These are phyloP conservation scores for Rhopalosiphum nymphaeae DNA, from an alignment of 2,888 invertebrate genomes.

Conservation along the genomic window DNA sequence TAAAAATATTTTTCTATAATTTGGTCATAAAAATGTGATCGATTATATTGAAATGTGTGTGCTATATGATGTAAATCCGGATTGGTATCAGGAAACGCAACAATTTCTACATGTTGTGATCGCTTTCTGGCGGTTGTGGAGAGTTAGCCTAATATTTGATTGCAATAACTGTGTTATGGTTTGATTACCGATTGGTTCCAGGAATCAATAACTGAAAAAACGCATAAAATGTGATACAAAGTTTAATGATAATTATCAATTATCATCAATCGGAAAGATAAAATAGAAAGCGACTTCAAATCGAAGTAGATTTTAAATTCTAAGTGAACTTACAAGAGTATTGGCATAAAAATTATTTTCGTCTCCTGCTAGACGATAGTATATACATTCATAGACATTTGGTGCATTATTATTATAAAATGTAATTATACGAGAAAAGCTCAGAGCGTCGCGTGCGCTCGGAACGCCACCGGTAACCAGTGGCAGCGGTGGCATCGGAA, in stretches of 20 bases:
- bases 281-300: not conserved
- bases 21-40: not conserved
- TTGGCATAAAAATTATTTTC: not conserved
- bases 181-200: not conserved
- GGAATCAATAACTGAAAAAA: not conserved
- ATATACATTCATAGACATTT: not conserved
- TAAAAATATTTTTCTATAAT: not conserved
- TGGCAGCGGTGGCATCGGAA: not conserved
- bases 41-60: not conserved
- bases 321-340: not conserved
- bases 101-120: not conserved
- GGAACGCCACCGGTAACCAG: slow-evolving; percentile 9
- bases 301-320: not conserved
- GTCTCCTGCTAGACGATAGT: not conserved
- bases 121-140: not conserved
- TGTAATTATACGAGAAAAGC: not conserved
- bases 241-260: not conserved
- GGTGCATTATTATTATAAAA: not conserved
- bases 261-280: not conserved
- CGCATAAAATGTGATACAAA: not conserved
- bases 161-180: not conserved
- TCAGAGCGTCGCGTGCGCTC: not conserved
- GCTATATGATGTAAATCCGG: not conserved
- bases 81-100: not conserved
- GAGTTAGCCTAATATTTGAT: not conserved